Evolutionary conservation across 2,888 invertebrate species (phyloP).

Genomic region (Heteropelma amictum): DNA sequence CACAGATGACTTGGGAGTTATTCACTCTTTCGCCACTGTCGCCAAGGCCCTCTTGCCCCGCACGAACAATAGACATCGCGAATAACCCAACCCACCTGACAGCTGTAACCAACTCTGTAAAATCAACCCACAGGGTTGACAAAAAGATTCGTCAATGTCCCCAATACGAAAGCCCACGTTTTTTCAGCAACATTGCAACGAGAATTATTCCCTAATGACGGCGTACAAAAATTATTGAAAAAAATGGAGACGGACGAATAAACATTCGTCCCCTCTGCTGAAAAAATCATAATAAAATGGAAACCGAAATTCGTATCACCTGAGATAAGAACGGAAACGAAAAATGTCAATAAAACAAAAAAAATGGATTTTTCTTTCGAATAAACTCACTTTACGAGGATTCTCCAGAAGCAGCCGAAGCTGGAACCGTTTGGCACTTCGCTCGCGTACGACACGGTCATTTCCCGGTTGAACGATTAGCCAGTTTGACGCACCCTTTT

Average conservation of each 20-base stretch:
- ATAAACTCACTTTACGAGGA: conserved; percentile 88
- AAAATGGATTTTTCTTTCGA: background rate
- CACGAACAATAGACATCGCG: conserved; percentile 38
- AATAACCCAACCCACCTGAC: conserved; percentile 45
- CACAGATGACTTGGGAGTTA: conserved; percentile 32
- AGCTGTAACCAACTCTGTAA: conserved; percentile 29
- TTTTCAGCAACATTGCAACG: background rate
- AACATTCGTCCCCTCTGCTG: too few species aligned
- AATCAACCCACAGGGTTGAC: conserved; percentile 17
- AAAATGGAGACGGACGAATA: too few species aligned
- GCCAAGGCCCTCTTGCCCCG: conserved; percentile 16
- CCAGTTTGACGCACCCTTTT: conserved; percentile 55
- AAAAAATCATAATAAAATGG: too few species aligned
- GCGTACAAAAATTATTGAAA: background rate
- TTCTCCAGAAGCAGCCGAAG: conserved; percentile 96
- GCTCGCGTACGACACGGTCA: conserved; percentile 94
- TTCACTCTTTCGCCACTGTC: conserved; percentile 33
- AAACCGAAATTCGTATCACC: background rate
- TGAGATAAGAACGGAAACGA: too few species aligned
- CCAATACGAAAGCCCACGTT: conserved; percentile 6
- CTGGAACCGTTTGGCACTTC: conserved; percentile 95
- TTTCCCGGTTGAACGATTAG: conserved; percentile 74
- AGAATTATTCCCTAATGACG: background rate
- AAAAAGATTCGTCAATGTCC: conserved; percentile 14
- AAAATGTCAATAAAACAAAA: background rate